phyloP scores from a whole-genome alignment of 2,888 invertebrate genomes.

The Amiota communis region DNA sequence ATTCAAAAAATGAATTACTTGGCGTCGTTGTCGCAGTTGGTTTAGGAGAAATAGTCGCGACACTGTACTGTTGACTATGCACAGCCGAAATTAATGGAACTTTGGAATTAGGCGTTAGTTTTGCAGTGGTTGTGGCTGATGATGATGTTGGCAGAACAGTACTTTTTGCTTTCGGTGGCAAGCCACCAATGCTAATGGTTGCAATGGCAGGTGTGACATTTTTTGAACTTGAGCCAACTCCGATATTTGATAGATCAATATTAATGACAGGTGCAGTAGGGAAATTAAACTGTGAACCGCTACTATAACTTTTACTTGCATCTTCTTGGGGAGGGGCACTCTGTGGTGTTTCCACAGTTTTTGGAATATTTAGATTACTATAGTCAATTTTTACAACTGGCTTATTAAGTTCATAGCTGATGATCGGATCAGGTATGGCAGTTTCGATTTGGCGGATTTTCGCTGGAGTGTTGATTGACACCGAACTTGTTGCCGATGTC shows the following conservation, averaged over 20 bases:
- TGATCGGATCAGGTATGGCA: constrained; percentile 70
- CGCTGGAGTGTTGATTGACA: constrained; percentile 7
- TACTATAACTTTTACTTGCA: constrained; percentile 34
- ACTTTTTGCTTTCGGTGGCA: constrained; percentile 17
- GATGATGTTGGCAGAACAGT: not conserved
- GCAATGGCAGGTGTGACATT: constrained; percentile 41
- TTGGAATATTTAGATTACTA: constrained; percentile 66
- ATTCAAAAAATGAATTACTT: constrained; percentile 66
- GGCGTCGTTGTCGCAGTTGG: constrained; percentile 49
- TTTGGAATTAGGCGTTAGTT: constrained; percentile 44
- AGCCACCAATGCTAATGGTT: constrained; percentile 54
- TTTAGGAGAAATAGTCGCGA: constrained; percentile 54
- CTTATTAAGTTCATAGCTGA: constrained; percentile 70
- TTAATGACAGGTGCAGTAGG: constrained; percentile 69
- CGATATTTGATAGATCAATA: constrained; percentile 71
- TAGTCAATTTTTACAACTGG: constrained; percentile 73
- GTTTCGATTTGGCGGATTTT: constrained; percentile 44
- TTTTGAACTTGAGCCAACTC: constrained; percentile 49
- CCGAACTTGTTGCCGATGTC: constrained; percentile 25
- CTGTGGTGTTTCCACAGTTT: constrained; percentile 34
- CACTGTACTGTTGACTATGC: constrained; percentile 47
- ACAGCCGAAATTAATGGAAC: constrained; percentile 41
- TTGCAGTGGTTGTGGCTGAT: not conserved
- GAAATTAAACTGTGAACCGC: constrained; percentile 49
- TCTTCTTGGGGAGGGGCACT: constrained; percentile 39